Evolutionary conservation across 1,140 invertebrate genomes (phyloP), one percentile per base, ranked within the genome.

Genomic region (Venturia canescens): DNA sequence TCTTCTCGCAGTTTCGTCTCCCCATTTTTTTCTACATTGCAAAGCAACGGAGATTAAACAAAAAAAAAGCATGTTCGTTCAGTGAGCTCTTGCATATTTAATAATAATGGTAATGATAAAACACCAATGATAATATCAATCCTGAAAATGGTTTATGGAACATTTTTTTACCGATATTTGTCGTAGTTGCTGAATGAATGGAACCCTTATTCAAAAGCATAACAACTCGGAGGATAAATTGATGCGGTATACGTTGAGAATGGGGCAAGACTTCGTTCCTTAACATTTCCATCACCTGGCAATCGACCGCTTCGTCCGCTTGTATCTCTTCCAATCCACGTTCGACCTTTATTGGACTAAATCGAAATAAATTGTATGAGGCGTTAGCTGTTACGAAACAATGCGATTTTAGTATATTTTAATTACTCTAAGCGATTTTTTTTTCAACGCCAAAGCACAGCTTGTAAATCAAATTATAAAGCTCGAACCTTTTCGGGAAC

Each of bases 131-230:
- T n/a, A n/a, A n/a, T n/a, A n/a, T n/a, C n/a, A n/a, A n/a, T n/a
- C n/a, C n/a, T n/a, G n/a, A n/a, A n/a, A n/a, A n/a, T n/a, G n/a
- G n/a, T n/a, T n/a, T n/a, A n/a, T n/a, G n/a, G n/a, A n/a, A n/a
- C n/a, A n/a, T n/a, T n/a, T 16, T 34, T 44, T 80, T 89, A 92
- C 92, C 93, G 82, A 93, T 93, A 88, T 93, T 94, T 15, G 87
- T 85, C 69, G 94, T 94, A 3, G 96, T 95, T 0, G 96, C 95
- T n/a, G 96, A 96, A 92, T 98, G 97, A 87, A 99, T 97, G 16
- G 98, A 98, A 0, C 98, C 98, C 87, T 96, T 96, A 89, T 99
- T 98, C 26, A 99, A 93, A 53, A 99, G 93, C 85, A 97, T 95
- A 79, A 99, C 97, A 66, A 98, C 94, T 88, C 96, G 94, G 83